These are phyloP conservation scores for Pseudocheirus occidentalis DNA, from an alignment of 2,797 vertebrate genomes.

Conservation along the genomic window DNA sequence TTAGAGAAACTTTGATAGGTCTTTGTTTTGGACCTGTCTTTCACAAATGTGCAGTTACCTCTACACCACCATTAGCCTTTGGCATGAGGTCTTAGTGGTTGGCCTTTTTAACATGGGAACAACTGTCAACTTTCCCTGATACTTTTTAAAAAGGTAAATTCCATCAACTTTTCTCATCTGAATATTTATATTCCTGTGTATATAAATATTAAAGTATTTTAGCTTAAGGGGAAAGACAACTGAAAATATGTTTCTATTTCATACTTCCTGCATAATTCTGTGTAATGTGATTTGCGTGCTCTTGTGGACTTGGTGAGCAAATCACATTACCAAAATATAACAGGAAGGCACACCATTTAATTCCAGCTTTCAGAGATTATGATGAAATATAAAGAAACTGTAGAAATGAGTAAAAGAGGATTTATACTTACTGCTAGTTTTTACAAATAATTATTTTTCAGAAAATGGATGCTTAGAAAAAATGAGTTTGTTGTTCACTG, in stretches of 20 bases:
- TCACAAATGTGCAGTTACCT: not conserved
- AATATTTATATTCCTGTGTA: constrained; percentile 21
- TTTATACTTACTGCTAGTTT: constrained; percentile 59
- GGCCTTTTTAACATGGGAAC: not conserved
- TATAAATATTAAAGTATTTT: constrained; percentile 53
- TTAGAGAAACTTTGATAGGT: not conserved
- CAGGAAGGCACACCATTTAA: constrained; percentile 50
- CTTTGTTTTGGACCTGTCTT: not conserved
- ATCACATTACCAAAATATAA: constrained; percentile 65
- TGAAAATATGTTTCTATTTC: constrained; percentile 57
- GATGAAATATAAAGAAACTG: constrained; percentile 31
- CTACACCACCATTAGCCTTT: not conserved
- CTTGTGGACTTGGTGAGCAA: constrained; percentile 44
- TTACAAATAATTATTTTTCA: constrained; percentile 49
- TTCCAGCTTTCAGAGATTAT: constrained; percentile 61
- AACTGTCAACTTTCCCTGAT: not conserved
- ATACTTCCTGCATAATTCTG: constrained; percentile 43
- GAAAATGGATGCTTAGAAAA: constrained; percentile 37
- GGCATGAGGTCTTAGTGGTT: not conserved
- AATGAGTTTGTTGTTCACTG: not conserved
- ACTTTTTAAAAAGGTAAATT: constrained; percentile 42
- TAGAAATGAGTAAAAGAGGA: constrained; percentile 59
- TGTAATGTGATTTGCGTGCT: constrained; percentile 60
- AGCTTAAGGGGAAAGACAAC: constrained; percentile 23
- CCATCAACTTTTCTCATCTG: constrained; percentile 40